Base-by-base conservation (phyloP, 2,888 invertebrate genomes). In the Pammene aurita region DNA sequence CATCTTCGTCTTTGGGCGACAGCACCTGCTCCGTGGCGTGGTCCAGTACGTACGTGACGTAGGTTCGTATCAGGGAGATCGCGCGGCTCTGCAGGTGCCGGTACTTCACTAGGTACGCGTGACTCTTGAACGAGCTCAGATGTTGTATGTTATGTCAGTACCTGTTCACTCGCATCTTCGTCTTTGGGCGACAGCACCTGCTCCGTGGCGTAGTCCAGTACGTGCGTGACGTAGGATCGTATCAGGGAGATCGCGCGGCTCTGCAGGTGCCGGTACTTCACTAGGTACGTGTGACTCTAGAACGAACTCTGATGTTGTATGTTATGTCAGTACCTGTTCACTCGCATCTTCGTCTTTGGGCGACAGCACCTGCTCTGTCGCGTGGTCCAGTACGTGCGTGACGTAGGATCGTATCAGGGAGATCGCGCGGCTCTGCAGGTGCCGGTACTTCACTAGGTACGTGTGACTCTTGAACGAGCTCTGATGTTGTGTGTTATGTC, bases 221-320 rank as follows among this genome's bases (percentile, higher is more conserved):
- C 94, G 76, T 95, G 94, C 64, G 94, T 95, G 0, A 98, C 95
- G 85, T 97, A 97, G 35, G 95, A 94, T 71, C 96, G 95, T 57
- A 98, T 95, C 66, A 97, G 92, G 0, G 95, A 94, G 42, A 98
- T 94, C 0, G 97, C 97, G 71, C 96, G 95, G 5, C 95, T 95
- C 75, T 98, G 94, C 70, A 98, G 95, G 79, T 98, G 97, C 62
- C 96, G 95, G 83, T 97, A 98, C 81, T 97, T 96, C 0, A 96
- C 95, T 74, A 96, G 92, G 83, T 97, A 99, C 0, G 95, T 93
- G 69, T 95, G 98, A 95, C 84, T 99, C 84, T 97, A 98, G 87
- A 96, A 98, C 70, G 95, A 95, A 16, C 94, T 94, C 96, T 97
- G 89, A 4, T n/a, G n/a, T n/a, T n/a, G n/a, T n/a, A n/a, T n/a